These are phyloP conservation scores for Limanda limanda DNA, from an alignment of 2,113 vertebrate species.

Conservation along the genomic window DNA sequence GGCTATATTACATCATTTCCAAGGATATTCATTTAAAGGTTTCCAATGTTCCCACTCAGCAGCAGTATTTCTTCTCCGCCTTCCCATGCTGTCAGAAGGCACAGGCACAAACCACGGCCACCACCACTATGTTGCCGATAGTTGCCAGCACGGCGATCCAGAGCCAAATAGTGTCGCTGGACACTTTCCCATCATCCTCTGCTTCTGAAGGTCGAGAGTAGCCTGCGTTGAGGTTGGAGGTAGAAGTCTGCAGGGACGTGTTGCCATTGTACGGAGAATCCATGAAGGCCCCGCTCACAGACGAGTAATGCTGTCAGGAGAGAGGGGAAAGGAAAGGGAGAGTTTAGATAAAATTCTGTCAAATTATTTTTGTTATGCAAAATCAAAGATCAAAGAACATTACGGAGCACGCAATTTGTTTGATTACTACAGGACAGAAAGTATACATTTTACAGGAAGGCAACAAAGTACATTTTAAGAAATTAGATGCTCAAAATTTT, in stretches of 20 bases:
- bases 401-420: too few relatives aligned
- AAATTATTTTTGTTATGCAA: too few relatives aligned
- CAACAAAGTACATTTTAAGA: too few relatives aligned
- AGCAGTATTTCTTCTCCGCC: conserved; percentile 6
- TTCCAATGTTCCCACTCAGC: neutral
- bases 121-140: conserved; percentile 86
- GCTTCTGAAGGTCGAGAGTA: conserved; percentile 73
- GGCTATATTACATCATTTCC: conserved; percentile 41
- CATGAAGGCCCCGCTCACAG: conserved; percentile 81
- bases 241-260: conserved; percentile 83
- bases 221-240: conserved; percentile 79
- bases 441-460: too few relatives aligned
- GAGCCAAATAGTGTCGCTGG: conserved; percentile 84
- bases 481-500: too few relatives aligned
- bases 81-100: conserved; percentile 78
- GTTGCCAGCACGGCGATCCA: conserved; percentile 87
- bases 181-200: conserved; percentile 82
- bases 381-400: too few relatives aligned
- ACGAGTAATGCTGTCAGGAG: conserved; percentile 73
- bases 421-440: too few relatives aligned
- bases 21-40: neutral
- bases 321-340: neutral
- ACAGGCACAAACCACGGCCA: conserved; percentile 85
- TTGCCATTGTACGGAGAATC: conserved; percentile 84
- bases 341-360: neutral